Conservation (phyloP, 2,797 vertebrate genomes). For the Chloroceryle amazona region DNA sequence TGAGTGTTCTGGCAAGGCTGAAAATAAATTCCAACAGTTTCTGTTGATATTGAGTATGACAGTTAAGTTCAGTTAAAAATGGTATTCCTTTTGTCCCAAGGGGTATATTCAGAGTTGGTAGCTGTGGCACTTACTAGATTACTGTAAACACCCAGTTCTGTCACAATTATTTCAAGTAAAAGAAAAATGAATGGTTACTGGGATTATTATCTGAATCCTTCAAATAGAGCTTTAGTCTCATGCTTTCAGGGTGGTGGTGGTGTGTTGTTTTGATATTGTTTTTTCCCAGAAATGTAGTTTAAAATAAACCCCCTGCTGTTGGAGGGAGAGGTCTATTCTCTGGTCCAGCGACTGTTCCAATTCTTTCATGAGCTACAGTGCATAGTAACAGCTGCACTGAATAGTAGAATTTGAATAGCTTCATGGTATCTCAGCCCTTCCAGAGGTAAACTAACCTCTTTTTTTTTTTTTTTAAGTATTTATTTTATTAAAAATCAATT, state of each 20-base stretch:
- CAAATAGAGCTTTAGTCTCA: background rate
- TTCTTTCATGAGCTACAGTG: background rate
- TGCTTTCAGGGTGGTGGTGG: background rate
- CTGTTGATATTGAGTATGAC: background rate
- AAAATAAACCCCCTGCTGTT: background rate
- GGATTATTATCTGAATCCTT: background rate
- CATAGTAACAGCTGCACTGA: background rate
- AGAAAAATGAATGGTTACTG: background rate
- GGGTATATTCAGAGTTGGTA: background rate
- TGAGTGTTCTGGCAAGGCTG: background rate
- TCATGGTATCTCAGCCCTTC: background rate
- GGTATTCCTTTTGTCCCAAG: background rate
- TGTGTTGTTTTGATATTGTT: background rate
- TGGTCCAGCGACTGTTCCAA: background rate
- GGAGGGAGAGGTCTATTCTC: accelerated
- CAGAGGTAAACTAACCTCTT: background rate
- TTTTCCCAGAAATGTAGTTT: background rate
- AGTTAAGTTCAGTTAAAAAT: background rate
- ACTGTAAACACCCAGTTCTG: background rate
- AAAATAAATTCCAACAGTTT: background rate
- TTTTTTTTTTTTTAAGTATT: background rate
- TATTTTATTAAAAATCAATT: background rate
- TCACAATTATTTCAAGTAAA: background rate
- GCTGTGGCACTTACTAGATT: background rate
- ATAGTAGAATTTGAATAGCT: background rate